These are phyloP conservation scores for Scaptomyza parva DNA, from an alignment of 2,888 invertebrate species.

Conservation along the genomic window DNA sequence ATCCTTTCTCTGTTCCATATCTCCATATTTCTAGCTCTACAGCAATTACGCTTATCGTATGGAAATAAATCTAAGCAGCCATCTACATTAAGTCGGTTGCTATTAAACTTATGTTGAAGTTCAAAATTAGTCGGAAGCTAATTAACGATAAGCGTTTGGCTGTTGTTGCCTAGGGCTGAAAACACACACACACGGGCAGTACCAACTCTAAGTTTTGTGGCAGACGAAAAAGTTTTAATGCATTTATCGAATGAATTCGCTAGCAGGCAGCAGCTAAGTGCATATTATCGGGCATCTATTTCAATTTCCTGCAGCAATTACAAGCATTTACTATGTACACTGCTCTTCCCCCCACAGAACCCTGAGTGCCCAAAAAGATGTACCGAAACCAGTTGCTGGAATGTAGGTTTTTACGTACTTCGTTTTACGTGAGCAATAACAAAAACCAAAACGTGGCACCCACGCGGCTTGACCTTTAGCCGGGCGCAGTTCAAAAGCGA, in stretches of 20 bases:
- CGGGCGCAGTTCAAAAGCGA: constrained; percentile 69
- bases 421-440: constrained; percentile 3
- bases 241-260: constrained; percentile 75
- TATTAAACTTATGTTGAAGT: constrained; percentile 71
- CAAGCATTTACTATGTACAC: constrained; percentile 28
- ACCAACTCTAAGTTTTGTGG: constrained; percentile 31
- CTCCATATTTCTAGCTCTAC: neutral
- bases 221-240: constrained; percentile 72
- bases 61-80: constrained; percentile 49
- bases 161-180: constrained; percentile 38
- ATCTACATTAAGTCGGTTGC: constrained; percentile 46
- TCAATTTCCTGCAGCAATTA: constrained; percentile 78
- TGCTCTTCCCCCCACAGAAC: neutral
- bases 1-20: neutral
- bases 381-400: constrained; percentile 61
- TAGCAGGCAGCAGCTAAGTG: constrained; percentile 59
- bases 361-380: neutral
- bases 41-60: constrained; percentile 9
- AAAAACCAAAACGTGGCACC: constrained; percentile 27
- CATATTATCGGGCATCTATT: constrained; percentile 80
- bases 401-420: constrained; percentile 40
- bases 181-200: constrained; percentile 23
- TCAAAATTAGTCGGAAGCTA: constrained; percentile 76
- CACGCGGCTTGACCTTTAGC: constrained; percentile 66
- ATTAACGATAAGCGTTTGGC: constrained; percentile 74